phyloP scores from a whole-genome alignment of 2,797 vertebrate genomes.

The Poecilia wingei region DNA sequence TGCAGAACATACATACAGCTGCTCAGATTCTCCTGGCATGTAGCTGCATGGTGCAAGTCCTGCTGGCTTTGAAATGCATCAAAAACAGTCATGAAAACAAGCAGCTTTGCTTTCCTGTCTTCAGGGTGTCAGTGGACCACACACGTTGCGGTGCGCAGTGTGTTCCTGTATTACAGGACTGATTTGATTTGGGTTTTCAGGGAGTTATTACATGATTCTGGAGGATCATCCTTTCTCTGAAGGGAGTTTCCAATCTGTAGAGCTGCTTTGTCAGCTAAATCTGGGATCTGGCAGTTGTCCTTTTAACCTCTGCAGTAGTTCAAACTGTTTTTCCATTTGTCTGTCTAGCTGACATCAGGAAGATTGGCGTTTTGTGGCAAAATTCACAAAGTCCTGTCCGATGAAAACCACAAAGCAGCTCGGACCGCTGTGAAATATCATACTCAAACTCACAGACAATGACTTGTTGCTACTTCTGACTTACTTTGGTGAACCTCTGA shows the following conservation, averaged over 20 bases:
- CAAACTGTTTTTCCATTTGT: background rate
- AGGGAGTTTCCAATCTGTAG: constrained; percentile 11
- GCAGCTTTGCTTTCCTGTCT: constrained; percentile 5
- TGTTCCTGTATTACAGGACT: constrained; percentile 4
- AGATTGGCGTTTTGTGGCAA: background rate
- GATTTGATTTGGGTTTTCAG: constrained; percentile 21
- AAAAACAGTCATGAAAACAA: background rate
- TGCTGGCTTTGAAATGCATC: background rate
- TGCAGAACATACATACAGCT: background rate
- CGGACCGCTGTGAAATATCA: background rate
- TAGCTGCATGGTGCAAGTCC: background rate
- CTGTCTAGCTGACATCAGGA: constrained; percentile 1
- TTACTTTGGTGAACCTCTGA: background rate
- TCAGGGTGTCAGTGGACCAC: constrained; percentile 17
- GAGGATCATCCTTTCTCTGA: constrained; percentile 11
- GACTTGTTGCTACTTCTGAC: background rate
- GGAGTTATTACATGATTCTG: constrained; percentile 26
- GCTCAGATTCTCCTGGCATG: background rate
- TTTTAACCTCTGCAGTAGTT: constrained; percentile 16
- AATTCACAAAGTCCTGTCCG: constrained; percentile 1
- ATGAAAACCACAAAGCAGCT: background rate
- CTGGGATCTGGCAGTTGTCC: background rate
- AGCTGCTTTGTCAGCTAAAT: background rate
- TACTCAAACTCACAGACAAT: background rate
- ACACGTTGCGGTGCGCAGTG: constrained; percentile 4